phyloP scores from a whole-genome alignment of 2,113 vertebrate species.

The Galbula dea region DNA sequence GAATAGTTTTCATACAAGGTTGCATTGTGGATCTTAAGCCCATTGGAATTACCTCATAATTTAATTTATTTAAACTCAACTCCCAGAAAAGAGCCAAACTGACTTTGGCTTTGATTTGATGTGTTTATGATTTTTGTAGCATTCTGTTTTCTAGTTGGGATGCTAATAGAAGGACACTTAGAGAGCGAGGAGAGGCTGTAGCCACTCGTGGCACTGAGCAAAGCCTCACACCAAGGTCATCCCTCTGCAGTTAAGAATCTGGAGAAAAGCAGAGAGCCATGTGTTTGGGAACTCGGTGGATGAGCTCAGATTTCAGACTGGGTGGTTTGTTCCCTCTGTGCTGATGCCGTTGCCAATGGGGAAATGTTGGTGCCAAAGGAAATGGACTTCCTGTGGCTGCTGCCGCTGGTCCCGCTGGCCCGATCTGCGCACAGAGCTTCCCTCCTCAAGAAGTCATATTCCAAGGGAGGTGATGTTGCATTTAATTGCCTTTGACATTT shows the following conservation, averaged over 20 bases:
- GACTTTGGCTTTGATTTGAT: background rate
- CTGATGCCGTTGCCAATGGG: background rate
- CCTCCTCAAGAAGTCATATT: background rate
- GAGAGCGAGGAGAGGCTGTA: accelerated
- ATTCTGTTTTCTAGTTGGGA: background rate
- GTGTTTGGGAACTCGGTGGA: background rate
- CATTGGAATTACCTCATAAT: background rate
- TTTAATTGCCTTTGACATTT: background rate
- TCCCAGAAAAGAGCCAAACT: background rate
- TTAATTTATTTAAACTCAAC: background rate
- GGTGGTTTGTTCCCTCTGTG: accelerated
- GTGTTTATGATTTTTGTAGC: background rate
- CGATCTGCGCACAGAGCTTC: background rate
- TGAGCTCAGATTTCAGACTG: background rate
- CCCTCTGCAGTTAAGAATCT: background rate
- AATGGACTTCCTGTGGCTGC: accelerated
- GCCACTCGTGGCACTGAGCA: background rate
- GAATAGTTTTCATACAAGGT: background rate
- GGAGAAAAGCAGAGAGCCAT: background rate
- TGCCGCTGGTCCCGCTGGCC: background rate
- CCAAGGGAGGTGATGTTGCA: accelerated
- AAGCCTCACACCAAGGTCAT: background rate
- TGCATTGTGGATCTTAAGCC: background rate
- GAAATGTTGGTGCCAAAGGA: accelerated
- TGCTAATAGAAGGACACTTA: background rate